Conservation (phyloP, 2,113 vertebrate species). For the Fregata magnificens region DNA sequence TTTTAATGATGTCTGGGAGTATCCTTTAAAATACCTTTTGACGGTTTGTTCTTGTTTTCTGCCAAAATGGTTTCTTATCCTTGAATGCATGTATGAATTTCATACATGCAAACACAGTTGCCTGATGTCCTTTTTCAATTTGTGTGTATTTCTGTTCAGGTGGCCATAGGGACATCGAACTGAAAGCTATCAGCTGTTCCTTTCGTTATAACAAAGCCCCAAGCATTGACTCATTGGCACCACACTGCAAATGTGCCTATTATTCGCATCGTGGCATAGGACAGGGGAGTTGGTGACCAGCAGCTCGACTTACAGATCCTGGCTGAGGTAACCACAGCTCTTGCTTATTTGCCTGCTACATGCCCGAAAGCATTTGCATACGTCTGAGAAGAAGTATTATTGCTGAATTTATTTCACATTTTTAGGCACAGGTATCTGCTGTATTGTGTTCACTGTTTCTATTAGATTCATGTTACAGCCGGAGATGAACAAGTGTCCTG, state of each 20-base stretch:
- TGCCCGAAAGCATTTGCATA: neutral
- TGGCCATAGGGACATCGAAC: neutral
- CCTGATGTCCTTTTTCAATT: neutral
- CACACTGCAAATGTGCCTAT: neutral
- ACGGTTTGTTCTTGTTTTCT: neutral
- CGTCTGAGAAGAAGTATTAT: neutral
- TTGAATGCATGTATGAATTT: neutral
- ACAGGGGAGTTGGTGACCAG: neutral
- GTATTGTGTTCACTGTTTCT: neutral
- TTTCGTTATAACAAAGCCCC: neutral
- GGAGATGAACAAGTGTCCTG: neutral
- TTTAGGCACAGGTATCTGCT: neutral
- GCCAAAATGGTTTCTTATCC: neutral
- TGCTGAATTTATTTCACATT: neutral
- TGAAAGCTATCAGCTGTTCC: neutral
- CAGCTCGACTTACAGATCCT: neutral
- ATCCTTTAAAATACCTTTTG: neutral
- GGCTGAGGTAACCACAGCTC: neutral
- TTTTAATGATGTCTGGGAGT: neutral
- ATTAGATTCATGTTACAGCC: neutral
- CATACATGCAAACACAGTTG: neutral
- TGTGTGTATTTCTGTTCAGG: neutral
- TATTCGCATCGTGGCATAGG: neutral
- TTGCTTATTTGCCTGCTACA: neutral
- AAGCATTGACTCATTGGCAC: neutral